A percentile compares a stretch with the other conserved stretches of the same genome.
Conservation (phyloP, 2,113 vertebrate species). For the Gymnogyps californianus region DNA sequence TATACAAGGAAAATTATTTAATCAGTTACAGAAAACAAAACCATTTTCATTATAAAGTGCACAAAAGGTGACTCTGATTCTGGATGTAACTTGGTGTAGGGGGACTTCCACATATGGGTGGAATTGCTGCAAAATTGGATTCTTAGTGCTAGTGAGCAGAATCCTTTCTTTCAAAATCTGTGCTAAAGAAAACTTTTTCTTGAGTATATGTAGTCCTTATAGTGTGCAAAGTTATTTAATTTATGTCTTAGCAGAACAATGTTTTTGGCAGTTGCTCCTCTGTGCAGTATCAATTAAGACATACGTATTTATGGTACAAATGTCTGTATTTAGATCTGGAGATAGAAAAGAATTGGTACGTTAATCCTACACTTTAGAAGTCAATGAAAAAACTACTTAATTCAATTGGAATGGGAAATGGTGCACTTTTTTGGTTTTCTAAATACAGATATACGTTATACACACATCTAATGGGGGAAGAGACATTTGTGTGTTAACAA, state of each 20-base stretch:
- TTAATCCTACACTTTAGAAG: not conserved
- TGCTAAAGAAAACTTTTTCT: not conserved
- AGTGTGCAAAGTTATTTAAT: not conserved
- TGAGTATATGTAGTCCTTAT: not conserved
- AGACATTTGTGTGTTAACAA: not conserved
- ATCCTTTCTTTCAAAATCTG: not conserved
- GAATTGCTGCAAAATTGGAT: not conserved
- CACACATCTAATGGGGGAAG: not conserved
- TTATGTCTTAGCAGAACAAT: not conserved
- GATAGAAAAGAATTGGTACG: not conserved
- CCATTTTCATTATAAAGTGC: not conserved
- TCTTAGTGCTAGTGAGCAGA: not conserved
- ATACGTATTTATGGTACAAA: not conserved
- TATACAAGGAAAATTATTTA: not conserved
- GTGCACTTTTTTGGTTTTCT: not conserved
- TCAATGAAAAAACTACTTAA: not conserved
- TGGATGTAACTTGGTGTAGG: not conserved
- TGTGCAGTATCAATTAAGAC: not conserved
- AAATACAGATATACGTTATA: not conserved
- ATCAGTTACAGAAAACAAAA: not conserved
- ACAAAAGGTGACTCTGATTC: not conserved
- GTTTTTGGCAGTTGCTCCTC: not conserved
- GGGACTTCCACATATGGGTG: not conserved
- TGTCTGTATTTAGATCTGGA: not conserved
- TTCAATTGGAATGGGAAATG: not conserved